Percentiles rank a stretch among this genome's conserved stretches.
phyloP scores from a whole-genome alignment of 2,888 invertebrate species.

The Campoplex capitator region DNA sequence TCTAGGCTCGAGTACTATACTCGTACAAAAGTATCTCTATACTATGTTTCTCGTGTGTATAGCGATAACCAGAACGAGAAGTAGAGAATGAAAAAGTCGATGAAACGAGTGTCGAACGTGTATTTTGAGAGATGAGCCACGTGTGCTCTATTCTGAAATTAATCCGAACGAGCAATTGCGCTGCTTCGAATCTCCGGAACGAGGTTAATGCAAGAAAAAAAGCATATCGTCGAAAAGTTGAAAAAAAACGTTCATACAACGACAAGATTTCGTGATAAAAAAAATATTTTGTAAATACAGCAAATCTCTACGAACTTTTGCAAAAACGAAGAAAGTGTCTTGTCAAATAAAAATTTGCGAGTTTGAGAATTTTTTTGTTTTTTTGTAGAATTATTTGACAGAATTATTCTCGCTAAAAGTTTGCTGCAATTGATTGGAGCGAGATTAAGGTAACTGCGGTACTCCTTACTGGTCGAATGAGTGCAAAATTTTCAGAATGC shows the following conservation, averaged over 20 bases:
- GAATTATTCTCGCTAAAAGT: not conserved
- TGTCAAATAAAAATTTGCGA: not conserved
- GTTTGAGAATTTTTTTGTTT: not conserved
- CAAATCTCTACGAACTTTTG: no score
- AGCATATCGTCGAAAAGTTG: not conserved
- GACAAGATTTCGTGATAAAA: no score
- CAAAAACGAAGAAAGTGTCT: no score
- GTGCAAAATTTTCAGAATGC: no score
- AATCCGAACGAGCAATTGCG: not conserved
- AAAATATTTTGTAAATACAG: no score
- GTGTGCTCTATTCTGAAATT: not conserved
- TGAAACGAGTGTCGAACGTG: not conserved
- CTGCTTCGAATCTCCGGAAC: not conserved
- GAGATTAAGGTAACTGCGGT: not conserved
- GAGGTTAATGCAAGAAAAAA: not conserved
- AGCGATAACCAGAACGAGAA: conserved; percentile 4
- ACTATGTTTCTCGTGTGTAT: not conserved
- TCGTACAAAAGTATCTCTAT: not conserved
- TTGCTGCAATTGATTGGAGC: not conserved
- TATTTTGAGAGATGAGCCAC: not conserved
- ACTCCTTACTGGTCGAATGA: no score
- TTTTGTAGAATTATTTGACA: not conserved
- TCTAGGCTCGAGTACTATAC: not conserved
- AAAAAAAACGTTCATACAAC: no score
- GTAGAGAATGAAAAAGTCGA: not conserved